Evolutionary conservation across 2,888 invertebrate genomes (phyloP), one percentile per base, ranked within the genome.

Genomic region (Lasioglossum figueresi): DNA sequence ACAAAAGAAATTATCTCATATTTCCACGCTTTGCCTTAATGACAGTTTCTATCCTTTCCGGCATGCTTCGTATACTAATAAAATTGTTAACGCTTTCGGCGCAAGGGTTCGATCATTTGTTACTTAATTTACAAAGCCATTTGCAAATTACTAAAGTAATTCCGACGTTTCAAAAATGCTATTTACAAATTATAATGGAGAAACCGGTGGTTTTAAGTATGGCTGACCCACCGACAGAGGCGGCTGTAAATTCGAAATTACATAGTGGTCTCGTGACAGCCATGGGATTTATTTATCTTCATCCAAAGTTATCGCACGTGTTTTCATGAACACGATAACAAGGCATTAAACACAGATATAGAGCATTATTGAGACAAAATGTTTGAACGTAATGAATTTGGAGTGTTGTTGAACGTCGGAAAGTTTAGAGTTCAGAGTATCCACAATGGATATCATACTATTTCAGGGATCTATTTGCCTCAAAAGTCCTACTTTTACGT

Each of bases 241-340:
- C 63, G 71, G 63, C 66, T 82, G 84, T 88, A 88, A 86, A 88
- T 88, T 76, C 70, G 52, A 82, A 86, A 88, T 88, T 88, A n/a
- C n/a, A n/a, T n/a, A 88, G 86, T 75, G 71, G 59, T 48, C 31
- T 63, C 27, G 73, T 40, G 63, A 73, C 70, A 45, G 75, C 79
- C 73, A 74, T 76, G 83, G 81, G 86, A 88, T 84, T 86, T 84
- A 88, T 88, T 86, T 84, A 84, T 88, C 87, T 88, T 88, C 87
- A 86, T 86, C 79, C 45, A 27, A 82, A 87, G 77, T 87, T 82
- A 78, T 84, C 82, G 75, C 34, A 14, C 72, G 63, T 82, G 80
- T 68, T 87, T 86, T 74, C 31, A 59, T 43, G 48, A 70, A 59
- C 68, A 68, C 23, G 68, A 68, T 68, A 68, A 68, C 68, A 12